Percentiles rank a stretch among this genome's conserved stretches.
phyloP scores from a whole-genome alignment of 2,797 vertebrate species.

The Urophycis tenuis region DNA sequence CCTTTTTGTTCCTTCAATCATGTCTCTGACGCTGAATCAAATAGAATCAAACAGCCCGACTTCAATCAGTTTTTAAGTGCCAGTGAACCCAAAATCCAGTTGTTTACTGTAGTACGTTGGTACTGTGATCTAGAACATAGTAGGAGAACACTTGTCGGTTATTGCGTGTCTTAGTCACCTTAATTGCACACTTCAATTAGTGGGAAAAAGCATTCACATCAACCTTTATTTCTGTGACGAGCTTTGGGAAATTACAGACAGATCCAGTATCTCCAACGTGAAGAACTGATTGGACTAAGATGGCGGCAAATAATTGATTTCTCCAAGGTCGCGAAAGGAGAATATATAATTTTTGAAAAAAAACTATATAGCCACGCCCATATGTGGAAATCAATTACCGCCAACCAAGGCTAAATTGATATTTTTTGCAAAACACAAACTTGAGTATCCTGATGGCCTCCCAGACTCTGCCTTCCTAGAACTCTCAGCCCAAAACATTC shows the following conservation, averaged over 20 bases:
- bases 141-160: not conserved
- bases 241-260: not conserved
- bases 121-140: not conserved
- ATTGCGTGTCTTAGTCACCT: no score
- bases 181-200: no score
- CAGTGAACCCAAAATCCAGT: not conserved
- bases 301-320: not conserved
- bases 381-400: not conserved
- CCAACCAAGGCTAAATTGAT: no score
- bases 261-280: not conserved
- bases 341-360: not conserved
- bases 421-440: no score
- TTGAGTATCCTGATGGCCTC: no score
- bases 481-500: not conserved
- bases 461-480: not conserved
- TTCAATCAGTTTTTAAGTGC: not conserved
- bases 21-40: slow-evolving; percentile 9
- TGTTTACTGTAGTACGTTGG: not conserved
- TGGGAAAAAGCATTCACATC: no score
- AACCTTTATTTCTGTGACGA: not conserved
- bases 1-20: slow-evolving; percentile 17
- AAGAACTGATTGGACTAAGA: not conserved
- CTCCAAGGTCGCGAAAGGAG: not conserved
- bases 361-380: not conserved
- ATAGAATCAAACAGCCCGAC: slow-evolving; percentile 7